Conservation (phyloP, 2,113 vertebrate species). For the Colinus virginianus region DNA sequence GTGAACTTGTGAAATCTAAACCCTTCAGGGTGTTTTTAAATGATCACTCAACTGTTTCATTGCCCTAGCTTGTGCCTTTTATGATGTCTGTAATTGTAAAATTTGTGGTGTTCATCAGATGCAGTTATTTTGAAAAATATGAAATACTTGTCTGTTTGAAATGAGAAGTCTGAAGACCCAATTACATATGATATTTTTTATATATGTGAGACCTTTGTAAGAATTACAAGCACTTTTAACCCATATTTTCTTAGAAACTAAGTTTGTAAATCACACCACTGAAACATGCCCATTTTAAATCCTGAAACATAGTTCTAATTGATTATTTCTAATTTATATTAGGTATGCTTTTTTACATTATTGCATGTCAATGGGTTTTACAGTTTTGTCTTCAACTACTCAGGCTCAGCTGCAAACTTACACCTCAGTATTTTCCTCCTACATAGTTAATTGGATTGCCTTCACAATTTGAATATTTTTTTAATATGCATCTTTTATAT, state of each 20-base stretch:
- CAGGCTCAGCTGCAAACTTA: not conserved
- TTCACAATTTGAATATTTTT: not conserved
- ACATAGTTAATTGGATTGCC: not conserved
- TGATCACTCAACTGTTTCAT: slow-evolving; percentile 70
- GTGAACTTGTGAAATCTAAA: slow-evolving; percentile 78
- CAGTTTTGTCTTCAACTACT: not conserved
- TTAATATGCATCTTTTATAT: not conserved
- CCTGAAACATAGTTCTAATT: not conserved
- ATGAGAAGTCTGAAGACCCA: not conserved
- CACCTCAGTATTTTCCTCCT: not conserved
- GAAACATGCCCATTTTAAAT: not conserved
- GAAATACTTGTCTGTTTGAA: not conserved
- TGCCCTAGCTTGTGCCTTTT: slow-evolving; percentile 64
- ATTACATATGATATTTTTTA: not conserved
- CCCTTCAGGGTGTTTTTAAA: slow-evolving; percentile 64
- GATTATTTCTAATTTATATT: not conserved
- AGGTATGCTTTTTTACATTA: not conserved
- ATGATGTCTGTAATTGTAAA: slow-evolving; percentile 43
- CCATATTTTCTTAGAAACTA: not conserved
- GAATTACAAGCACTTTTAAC: not conserved
- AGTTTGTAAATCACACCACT: not conserved
- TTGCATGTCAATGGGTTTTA: not conserved
- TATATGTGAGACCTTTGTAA: not conserved
- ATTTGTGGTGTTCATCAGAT: not conserved
- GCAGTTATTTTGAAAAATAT: slow-evolving; percentile 31